phyloP scores from a whole-genome alignment of 1,140 invertebrate genomes.

The Lycorma delicatula region DNA sequence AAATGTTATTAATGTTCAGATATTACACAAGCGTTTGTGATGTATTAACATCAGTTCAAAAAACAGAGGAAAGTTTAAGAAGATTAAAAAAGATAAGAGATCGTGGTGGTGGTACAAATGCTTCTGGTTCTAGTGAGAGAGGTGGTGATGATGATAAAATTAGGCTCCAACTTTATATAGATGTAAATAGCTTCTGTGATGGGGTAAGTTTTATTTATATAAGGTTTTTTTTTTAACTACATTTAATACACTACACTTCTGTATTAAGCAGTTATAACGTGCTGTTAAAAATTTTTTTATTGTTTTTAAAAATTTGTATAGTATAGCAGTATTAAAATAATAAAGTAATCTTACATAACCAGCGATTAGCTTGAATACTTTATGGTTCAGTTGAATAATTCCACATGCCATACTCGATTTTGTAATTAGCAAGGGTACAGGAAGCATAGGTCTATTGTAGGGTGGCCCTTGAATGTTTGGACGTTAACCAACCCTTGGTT shows the following conservation, averaged over 20 bases:
- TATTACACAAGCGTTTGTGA: conserved; percentile 70
- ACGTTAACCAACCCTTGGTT: too few relatives aligned
- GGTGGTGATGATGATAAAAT: conserved; percentile 88
- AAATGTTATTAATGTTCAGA: conserved; percentile 47
- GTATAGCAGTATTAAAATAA: background rate
- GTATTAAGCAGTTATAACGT: background rate
- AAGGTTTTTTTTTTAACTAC: background rate
- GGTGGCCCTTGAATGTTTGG: too few relatives aligned
- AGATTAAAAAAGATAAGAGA: conserved; percentile 79
- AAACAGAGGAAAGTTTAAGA: conserved; percentile 86
- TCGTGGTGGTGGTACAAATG: conserved; percentile 42
- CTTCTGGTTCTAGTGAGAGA: conserved; percentile 36
- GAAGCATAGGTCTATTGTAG: too few relatives aligned
- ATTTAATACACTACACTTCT: background rate
- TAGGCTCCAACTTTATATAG: conserved; percentile 75
- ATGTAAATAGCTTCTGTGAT: conserved; percentile 56
- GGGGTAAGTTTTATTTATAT: conserved; percentile 23
- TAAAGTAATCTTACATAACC: background rate
- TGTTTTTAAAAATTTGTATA: background rate
- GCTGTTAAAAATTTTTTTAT: background rate
- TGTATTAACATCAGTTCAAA: conserved; percentile 84
- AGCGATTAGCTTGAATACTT: background rate
- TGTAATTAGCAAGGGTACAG: too few relatives aligned
- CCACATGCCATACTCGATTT: too few relatives aligned
- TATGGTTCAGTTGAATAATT: too few relatives aligned